Conservation (phyloP, 2,113 vertebrate genomes). For the Ophthalmotilapia sp. region DNA sequence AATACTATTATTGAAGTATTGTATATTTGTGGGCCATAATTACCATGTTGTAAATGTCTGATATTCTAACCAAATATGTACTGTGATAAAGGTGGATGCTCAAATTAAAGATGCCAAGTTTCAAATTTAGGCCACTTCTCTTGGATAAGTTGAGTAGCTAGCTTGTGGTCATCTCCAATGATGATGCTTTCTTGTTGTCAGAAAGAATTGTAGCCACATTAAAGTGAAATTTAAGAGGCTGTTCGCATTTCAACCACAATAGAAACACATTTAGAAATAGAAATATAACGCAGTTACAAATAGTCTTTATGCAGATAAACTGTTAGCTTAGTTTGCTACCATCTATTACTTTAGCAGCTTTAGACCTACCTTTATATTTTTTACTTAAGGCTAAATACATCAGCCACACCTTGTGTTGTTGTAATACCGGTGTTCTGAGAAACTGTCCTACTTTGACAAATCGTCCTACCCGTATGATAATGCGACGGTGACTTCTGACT, state of each 20-base stretch:
- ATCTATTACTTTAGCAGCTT: background rate
- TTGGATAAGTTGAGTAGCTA: background rate
- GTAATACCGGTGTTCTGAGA: background rate
- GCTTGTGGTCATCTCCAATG: background rate
- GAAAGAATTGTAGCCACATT: background rate
- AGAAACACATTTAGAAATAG: background rate
- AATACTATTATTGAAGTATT: background rate
- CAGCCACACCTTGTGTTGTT: background rate
- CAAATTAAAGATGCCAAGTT: background rate
- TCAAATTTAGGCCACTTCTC: rapidly evolving
- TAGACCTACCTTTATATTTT: background rate
- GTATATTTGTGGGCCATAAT: background rate
- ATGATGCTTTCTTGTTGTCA: rapidly evolving
- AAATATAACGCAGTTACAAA: rapidly evolving
- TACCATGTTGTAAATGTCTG: background rate
- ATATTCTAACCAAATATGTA: background rate
- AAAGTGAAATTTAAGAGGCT: background rate
- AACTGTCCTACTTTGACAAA: background rate
- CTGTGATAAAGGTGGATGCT: background rate
- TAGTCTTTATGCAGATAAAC: background rate
- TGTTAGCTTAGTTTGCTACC: background rate
- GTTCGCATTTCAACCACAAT: background rate
- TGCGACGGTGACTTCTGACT: rapidly evolving
- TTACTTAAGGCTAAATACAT: background rate
- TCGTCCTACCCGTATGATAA: background rate